phyloP scores from a whole-genome alignment of 2,113 vertebrate species.

The Phyllostomus hastatus region DNA sequence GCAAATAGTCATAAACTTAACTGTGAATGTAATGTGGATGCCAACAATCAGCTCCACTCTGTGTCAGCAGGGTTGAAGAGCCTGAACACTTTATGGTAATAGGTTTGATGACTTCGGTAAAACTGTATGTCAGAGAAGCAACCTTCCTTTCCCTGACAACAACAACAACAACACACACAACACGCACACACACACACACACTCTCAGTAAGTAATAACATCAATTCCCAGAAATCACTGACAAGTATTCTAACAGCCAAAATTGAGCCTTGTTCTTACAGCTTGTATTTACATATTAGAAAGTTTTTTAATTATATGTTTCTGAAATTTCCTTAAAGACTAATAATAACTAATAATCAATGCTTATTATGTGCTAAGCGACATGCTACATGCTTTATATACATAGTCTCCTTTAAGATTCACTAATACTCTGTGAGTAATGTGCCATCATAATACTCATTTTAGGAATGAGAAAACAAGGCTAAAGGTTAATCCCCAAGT shows the following conservation, averaged over 20 bases:
- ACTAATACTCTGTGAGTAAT: background rate
- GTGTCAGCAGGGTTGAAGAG: background rate
- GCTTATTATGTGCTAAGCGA: background rate
- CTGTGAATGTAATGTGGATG: background rate
- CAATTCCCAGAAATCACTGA: background rate
- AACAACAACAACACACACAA: background rate
- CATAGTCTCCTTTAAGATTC: background rate
- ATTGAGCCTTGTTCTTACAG: background rate
- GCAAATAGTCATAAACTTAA: background rate
- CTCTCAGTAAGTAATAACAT: background rate
- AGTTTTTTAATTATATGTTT: background rate
- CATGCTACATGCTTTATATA: background rate
- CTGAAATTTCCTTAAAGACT: background rate
- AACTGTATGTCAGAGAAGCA: background rate
- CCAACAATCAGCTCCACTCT: background rate
- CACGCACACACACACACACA: background rate
- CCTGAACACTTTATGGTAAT: background rate
- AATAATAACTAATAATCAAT: background rate
- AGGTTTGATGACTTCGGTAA: background rate
- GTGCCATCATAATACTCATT: background rate
- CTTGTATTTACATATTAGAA: background rate
- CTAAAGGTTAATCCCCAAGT: constrained; percentile 3
- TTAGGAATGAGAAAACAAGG: constrained; percentile 16
- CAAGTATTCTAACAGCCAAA: background rate
- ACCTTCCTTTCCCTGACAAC: background rate